Evolutionary conservation across 2,888 invertebrate genomes (phyloP).

Genomic region (Formica aserva): DNA sequence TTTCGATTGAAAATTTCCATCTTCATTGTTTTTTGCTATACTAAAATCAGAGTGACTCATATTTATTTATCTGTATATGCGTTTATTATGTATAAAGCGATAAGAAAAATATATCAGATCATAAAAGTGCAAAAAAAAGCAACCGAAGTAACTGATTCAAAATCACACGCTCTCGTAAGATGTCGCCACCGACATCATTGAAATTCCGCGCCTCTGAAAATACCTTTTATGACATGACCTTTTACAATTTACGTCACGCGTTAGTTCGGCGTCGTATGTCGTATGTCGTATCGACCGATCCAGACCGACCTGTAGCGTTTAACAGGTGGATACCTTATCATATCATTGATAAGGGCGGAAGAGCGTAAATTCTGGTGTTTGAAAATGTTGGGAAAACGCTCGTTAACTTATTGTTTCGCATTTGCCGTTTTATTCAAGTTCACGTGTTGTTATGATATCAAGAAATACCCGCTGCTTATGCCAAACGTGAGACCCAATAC

Average conservation of each 20-base stretch:
- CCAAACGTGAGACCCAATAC: conserved; percentile 92
- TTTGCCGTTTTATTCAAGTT: conserved; percentile 61
- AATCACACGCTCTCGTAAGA: conserved; percentile 27
- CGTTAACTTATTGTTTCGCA: conserved; percentile 43
- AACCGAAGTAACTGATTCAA: neutral
- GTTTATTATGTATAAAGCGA: neutral
- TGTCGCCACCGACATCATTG: conserved; percentile 30
- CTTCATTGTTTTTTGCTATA: neutral
- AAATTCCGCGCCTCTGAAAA: neutral
- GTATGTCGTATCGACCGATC: conserved; percentile 71
- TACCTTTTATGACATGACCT: neutral
- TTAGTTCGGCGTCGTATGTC: neutral
- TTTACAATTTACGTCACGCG: conserved; percentile 56
- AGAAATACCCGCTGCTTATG: conserved; percentile 92
- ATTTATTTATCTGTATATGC: neutral
- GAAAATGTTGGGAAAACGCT: conserved; percentile 62
- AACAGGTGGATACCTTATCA: conserved; percentile 57
- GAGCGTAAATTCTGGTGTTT: neutral
- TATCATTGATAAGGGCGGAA: conserved; percentile 1
- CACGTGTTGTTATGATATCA: conserved; percentile 79
- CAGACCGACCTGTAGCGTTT: conserved; percentile 70
- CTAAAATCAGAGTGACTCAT: neutral
- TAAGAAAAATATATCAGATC: neutral
- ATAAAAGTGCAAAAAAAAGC: neutral
- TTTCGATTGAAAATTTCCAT: neutral